phyloP scores from a whole-genome alignment of 2,888 invertebrate genomes.

The Drosophila barbarae region DNA sequence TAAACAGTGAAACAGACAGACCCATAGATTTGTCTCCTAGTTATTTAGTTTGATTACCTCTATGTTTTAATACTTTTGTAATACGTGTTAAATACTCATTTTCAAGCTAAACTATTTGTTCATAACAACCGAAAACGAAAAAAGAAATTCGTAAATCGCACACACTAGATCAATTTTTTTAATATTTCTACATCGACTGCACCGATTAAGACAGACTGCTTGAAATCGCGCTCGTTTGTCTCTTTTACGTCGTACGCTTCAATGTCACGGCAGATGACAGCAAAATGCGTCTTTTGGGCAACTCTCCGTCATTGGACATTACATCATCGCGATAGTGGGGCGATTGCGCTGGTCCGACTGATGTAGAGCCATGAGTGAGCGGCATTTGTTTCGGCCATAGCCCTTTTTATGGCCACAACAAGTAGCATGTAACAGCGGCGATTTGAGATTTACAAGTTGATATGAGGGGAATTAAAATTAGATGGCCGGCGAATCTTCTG shows the following conservation, averaged over 20 bases:
- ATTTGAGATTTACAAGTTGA: constrained; percentile 46
- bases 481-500: constrained; percentile 13
- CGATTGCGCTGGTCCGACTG: constrained; percentile 3
- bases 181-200: constrained; percentile 5
- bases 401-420: constrained; percentile 29
- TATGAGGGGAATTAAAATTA: constrained; percentile 47
- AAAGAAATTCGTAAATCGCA: background rate
- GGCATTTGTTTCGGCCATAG: constrained; percentile 36
- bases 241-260: constrained; percentile 42
- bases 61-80: background rate
- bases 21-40: background rate
- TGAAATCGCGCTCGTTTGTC: background rate
- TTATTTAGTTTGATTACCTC: background rate
- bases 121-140: too few species aligned
- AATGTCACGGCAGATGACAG: constrained; percentile 64
- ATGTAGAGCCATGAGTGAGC: constrained; percentile 39
- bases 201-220: background rate
- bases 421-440: constrained; percentile 24
- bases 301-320: constrained; percentile 61
- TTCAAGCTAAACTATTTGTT: background rate
- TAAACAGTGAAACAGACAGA: background rate
- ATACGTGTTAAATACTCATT: background rate
- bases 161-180: background rate
- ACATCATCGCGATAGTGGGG: constrained; percentile 52
- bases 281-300: constrained; percentile 48